Conservation (phyloP, 2,113 vertebrate species). For the Blennius ocellaris region DNA sequence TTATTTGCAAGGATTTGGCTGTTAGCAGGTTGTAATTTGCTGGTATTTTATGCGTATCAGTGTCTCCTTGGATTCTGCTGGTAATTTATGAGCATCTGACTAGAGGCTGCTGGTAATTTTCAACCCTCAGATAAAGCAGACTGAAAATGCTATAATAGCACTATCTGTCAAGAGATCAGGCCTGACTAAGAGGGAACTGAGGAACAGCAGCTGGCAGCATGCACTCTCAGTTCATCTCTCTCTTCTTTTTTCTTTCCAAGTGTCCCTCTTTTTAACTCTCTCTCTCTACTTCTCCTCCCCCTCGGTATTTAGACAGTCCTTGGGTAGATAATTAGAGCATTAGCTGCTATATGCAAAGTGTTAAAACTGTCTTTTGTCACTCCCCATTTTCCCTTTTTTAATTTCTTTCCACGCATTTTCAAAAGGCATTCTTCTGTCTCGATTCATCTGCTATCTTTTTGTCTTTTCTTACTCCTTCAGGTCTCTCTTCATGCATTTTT, state of each 20-base stretch:
- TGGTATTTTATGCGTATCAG: constrained; percentile 44
- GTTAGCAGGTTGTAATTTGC: constrained; percentile 49
- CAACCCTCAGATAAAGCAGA: constrained; percentile 44
- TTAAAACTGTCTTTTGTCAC: constrained; percentile 57
- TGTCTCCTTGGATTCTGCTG: constrained; percentile 41
- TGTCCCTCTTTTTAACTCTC: constrained; percentile 16
- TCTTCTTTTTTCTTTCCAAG: constrained; percentile 23
- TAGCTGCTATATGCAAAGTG: constrained; percentile 54
- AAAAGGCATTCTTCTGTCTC: constrained; percentile 40
- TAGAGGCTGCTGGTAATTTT: constrained; percentile 46
- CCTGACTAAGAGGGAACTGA: constrained; percentile 49
- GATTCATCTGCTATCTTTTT: constrained; percentile 27
- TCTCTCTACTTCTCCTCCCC: neutral
- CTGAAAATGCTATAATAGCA: constrained; percentile 58
- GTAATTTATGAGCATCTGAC: constrained; percentile 49
- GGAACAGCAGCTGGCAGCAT: constrained; percentile 49
- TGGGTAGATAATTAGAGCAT: constrained; percentile 64
- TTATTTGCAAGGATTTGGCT: constrained; percentile 52
- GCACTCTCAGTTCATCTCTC: constrained; percentile 35
- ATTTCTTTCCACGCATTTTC: constrained; percentile 60
- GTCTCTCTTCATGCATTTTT: constrained; percentile 15
- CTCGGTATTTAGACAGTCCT: constrained; percentile 51
- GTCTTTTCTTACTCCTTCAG: constrained; percentile 36
- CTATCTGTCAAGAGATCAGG: constrained; percentile 64
- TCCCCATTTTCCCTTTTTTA: constrained; percentile 44